Evolutionary conservation across 2,888 invertebrate genomes (phyloP).

Genomic region (Oscheius sp.): DNA sequence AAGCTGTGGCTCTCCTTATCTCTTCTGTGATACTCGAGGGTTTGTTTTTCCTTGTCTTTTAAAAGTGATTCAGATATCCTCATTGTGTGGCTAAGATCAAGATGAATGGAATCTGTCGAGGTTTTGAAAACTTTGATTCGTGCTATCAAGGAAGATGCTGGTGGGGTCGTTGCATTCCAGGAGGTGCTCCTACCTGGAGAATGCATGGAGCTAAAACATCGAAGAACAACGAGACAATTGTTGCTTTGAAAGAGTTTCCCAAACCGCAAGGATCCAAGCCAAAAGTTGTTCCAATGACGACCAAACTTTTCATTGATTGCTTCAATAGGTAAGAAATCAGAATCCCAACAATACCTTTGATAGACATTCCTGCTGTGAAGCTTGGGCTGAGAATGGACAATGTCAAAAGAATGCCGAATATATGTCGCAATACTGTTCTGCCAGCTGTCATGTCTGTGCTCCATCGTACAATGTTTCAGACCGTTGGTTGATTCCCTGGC

Average conservation of each 20-base stretch:
- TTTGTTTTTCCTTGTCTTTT: not conserved
- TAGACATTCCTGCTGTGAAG: slow-evolving; percentile 64
- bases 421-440: slow-evolving; percentile 66
- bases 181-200: slow-evolving; percentile 30
- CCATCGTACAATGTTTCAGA: slow-evolving; percentile 61
- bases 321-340: not conserved
- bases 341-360: not conserved
- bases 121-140: slow-evolving; percentile 64
- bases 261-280: slow-evolving; percentile 32
- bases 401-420: slow-evolving; percentile 60
- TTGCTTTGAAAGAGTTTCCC: slow-evolving; percentile 18
- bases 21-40: slow-evolving; percentile 67
- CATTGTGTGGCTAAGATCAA: slow-evolving; percentile 68
- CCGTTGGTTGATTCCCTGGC: slow-evolving; percentile 30
- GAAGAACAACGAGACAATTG: slow-evolving; percentile 27
- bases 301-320: slow-evolving; percentile 64
- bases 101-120: slow-evolving; percentile 63
- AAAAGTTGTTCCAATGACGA: slow-evolving; percentile 42
- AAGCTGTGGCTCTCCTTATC: slow-evolving; percentile 65
- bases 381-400: slow-evolving; percentile 60
- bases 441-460: slow-evolving; percentile 59
- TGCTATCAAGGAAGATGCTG: slow-evolving; percentile 66
- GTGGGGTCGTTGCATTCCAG: slow-evolving; percentile 64
- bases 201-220: slow-evolving; percentile 42
- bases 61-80: slow-evolving; percentile 41